These are phyloP conservation scores for Verasper variegatus DNA, from an alignment of 2,113 vertebrate species.

Conservation along the genomic window DNA sequence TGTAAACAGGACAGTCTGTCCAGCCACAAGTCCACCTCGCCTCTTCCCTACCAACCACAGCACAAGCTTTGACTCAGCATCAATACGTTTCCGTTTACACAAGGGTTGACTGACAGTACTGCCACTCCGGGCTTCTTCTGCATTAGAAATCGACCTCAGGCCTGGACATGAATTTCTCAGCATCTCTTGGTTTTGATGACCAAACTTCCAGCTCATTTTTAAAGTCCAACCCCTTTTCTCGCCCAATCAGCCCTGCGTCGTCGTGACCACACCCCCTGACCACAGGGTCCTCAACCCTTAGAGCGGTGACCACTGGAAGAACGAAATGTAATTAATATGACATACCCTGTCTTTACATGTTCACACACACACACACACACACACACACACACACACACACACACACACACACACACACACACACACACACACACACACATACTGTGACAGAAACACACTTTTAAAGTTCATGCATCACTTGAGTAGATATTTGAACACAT, in stretches of 20 bases:
- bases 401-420: constrained; percentile 27
- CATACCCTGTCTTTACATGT: not conserved
- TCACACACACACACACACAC: not conserved
- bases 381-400: too few species aligned
- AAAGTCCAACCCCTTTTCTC: not conserved
- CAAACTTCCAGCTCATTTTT: constrained; percentile 43
- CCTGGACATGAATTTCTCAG: constrained; percentile 14
- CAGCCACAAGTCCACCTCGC: constrained; percentile 26
- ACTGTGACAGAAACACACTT: constrained; percentile 5
- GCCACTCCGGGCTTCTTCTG: not conserved
- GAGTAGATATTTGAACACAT: not conserved
- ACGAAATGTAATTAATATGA: not conserved
- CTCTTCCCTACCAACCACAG: constrained; percentile 45
- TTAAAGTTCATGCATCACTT: not conserved
- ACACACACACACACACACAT: not conserved
- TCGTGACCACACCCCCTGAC: not conserved
- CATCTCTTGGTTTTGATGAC: constrained; percentile 34
- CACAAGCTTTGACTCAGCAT: constrained; percentile 59
- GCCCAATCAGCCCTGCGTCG: not conserved
- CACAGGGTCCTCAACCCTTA: constrained; percentile 5
- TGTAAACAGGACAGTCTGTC: constrained; percentile 28
- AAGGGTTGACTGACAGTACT: constrained; percentile 39
- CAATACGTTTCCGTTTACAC: constrained; percentile 40
- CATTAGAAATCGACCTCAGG: constrained; percentile 28
- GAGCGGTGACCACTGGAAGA: not conserved